Base-by-base conservation (phyloP, 2,888 invertebrate genomes). In the Ganaspis brasiliensis region DNA sequence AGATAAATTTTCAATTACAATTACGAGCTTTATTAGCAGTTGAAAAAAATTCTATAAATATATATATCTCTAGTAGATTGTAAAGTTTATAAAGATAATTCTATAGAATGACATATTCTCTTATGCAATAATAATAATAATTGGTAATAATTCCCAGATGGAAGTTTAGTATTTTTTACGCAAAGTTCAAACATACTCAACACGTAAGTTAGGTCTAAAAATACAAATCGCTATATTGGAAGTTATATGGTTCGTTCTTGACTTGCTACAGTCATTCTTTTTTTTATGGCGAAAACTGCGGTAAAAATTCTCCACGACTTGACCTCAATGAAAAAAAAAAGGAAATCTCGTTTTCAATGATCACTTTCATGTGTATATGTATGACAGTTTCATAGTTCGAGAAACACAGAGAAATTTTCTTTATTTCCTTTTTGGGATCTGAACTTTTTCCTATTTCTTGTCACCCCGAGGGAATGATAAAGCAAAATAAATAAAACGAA, bases 1-100 rank as follows among this genome's bases (percentile, higher is more conserved):
- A 19, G 52, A 52, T 52, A 19, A 52, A 52, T 8, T 52, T 52
- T 52, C 52, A 52, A 52, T 52, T 52, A 52, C 19, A 9, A 49
- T 16, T 1, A 49, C n/a, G 16, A n/a, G n/a, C 16, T 49, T 49
- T 49, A 49, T 49, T n/a, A 49, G 6, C 1, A 49, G 49, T 49
- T 16, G 16, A 2, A n/a, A 49, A 49, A 49, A 49, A n/a, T 1
- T 16, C 16, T 16, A n/a, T n/a, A 49, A n/a, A n/a, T n/a, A n/a
- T n/a, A n/a, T n/a, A n/a, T n/a, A n/a, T n/a, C n/a, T n/a, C n/a
- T n/a, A n/a, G n/a, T n/a, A n/a, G n/a, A n/a, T n/a, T n/a, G n/a
- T n/a, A n/a, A n/a, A 45, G n/a, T 9, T 45, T 45, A 8, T 10
- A 2, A 12, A 45, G n/a, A 14, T 12, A 45, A 45, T 45, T 45